phyloP scores from a whole-genome alignment of 2,113 vertebrate genomes.

The Dryoscopus gambensis region DNA sequence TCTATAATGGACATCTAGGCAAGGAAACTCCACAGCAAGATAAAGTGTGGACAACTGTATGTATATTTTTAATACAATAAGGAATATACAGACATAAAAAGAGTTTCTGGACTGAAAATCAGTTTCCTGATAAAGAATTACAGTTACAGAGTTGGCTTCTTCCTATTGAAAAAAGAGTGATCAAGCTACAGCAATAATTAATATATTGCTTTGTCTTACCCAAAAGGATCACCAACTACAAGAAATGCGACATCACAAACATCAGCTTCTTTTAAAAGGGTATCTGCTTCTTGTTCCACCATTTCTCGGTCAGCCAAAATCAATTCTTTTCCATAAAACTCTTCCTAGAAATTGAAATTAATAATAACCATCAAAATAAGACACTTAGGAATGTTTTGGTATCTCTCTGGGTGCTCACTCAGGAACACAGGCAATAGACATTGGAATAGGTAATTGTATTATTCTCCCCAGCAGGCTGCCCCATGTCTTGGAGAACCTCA shows the following conservation, averaged over 20 bases:
- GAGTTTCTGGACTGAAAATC: neutral
- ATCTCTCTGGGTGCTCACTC: neutral
- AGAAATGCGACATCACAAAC: constrained; percentile 87
- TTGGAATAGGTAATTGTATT: neutral
- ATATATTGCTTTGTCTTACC: constrained; percentile 76
- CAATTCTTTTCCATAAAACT: constrained; percentile 90
- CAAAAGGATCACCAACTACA: constrained; percentile 96
- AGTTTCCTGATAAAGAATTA: neutral
- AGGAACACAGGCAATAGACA: neutral
- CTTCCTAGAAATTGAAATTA: constrained; percentile 79
- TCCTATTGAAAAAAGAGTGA: neutral
- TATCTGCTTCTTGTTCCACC: constrained; percentile 90
- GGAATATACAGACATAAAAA: neutral
- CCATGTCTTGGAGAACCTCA: neutral
- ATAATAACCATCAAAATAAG: constrained; percentile 11
- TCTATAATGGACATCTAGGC: neutral
- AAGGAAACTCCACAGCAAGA: neutral
- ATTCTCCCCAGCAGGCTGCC: neutral
- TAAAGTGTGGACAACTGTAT: neutral
- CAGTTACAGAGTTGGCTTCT: neutral
- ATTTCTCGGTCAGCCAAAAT: constrained; percentile 91
- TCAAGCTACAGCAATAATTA: neutral
- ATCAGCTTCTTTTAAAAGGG: constrained; percentile 86
- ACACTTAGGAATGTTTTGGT: neutral
- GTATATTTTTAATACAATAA: neutral